Base-by-base conservation (phyloP, 2,113 vertebrate species). In the Varanus salvator region DNA sequence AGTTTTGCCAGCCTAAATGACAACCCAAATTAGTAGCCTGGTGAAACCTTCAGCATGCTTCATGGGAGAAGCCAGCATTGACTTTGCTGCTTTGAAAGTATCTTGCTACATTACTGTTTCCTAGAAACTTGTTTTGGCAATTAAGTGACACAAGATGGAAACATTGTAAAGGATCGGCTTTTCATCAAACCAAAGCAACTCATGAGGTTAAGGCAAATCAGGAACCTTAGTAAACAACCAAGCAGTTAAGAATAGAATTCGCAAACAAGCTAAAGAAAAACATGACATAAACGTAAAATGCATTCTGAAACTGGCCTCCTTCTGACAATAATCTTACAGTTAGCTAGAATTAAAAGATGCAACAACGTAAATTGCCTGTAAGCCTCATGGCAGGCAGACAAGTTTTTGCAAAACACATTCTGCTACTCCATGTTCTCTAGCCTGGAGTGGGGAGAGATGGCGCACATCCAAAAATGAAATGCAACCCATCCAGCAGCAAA, bases 231-330 rank as follows among this genome's bases (percentile, higher is more conserved):
- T 60, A 74, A 88, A 83, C 17, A 83, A n/a, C 54, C 23, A 34
- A 9, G 19, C 27, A 74, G 82, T 81, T 76, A 84, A 83, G 27
- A 75, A 64, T 27, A 66, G 52, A 83, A 84, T 72, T 83, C 34
- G 52, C 72, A 83, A 75, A 89, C 38, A 84, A 89, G 69, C 80
- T 57, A 34, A 88, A 60, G 34, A 75, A 80, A 69, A 88, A 75
- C 7, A 88, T 71, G 50, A 1, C 48, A 80, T 71, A 34, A 38
- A 60, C 44, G 8, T 81, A 48, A 64, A 64, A 48, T 34, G 4
- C 57, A 27, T 82, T 82, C 52, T 64, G 21, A 89, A 69, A 50
- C 25, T 75, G 60, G 81, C 75, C 19, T 74, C 15, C 71, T 69
- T 75, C 57, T 74, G 29, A 89, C 92, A 82, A 77, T 6, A 3